Percentiles rank a stretch among this genome's conserved stretches.
Evolutionary conservation across 1,140 invertebrate species (phyloP).

Genomic region (Scaptomyza graminum): DNA sequence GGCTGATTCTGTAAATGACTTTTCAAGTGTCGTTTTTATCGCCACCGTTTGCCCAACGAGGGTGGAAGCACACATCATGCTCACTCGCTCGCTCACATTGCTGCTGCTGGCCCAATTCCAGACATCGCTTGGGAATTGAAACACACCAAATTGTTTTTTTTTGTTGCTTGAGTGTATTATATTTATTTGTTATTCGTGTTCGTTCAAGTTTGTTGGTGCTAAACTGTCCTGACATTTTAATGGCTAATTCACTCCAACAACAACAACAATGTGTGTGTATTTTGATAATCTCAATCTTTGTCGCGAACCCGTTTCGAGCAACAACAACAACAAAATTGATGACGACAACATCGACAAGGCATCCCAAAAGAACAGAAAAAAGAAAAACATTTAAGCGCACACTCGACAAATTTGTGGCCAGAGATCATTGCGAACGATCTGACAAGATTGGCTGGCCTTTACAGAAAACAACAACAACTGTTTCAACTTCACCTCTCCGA

Average conservation of each 20-base stretch:
- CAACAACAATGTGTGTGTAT: conserved; percentile 17
- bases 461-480: not conserved
- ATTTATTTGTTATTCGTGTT: conserved; percentile 28
- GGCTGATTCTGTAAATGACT: conserved; percentile 76
- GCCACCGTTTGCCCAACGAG: conserved; percentile 41
- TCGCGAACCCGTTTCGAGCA: conserved; percentile 25
- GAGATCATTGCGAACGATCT: conserved; percentile 55
- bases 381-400: conserved; percentile 77
- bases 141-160: conserved; percentile 6
- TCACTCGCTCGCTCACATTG: not conserved
- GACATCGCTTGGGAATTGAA: conserved; percentile 23
- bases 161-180: too few species aligned
- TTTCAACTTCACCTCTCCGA: not conserved
- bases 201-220: conserved; percentile 44
- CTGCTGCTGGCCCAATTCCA: conserved; percentile 25
- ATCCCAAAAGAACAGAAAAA: not conserved
- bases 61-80: conserved; percentile 24
- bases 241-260: conserved; percentile 43
- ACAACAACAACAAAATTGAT: conserved; percentile 59
- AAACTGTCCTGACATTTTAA: conserved; percentile 57
- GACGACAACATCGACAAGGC: conserved; percentile 45
- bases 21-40: conserved; percentile 63
- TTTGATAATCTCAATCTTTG: conserved; percentile 64
- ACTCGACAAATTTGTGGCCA: conserved; percentile 77
- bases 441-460: conserved; percentile 16